Evolutionary conservation across 2,113 vertebrate genomes (phyloP).

Genomic region (Phalacrocorax aristotelis): DNA sequence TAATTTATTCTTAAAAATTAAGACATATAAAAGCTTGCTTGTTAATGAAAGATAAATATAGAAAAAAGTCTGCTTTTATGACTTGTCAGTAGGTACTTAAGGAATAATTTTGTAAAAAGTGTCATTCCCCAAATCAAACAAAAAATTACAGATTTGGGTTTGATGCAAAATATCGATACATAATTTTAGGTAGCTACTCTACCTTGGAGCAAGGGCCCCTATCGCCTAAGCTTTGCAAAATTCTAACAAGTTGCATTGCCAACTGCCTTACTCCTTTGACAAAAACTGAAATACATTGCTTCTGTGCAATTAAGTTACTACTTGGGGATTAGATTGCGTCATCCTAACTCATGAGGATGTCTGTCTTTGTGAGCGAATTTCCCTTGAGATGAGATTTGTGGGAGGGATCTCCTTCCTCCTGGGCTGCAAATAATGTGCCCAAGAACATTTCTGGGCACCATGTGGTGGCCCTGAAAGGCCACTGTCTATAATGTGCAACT

Average conservation of each 20-base stretch:
- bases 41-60: neutral
- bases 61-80: neutral
- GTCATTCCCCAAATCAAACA: neutral
- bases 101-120: neutral
- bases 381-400: neutral
- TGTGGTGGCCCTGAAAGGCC: neutral
- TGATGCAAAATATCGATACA: neutral
- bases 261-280: neutral
- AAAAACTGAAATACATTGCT: neutral
- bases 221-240: neutral
- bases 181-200: neutral
- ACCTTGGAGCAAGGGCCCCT: neutral
- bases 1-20: neutral
- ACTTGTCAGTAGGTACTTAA: neutral
- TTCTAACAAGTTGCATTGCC: neutral
- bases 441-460: neutral
- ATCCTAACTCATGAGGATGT: neutral
- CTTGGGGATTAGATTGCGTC: neutral
- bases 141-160: neutral
- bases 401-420: neutral
- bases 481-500: neutral
- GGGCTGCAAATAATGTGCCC: neutral
- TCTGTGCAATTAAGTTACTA: neutral
- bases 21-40: neutral
- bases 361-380: neutral